Conservation (phyloP, 2,797 vertebrate genomes). For the Crenuchus spilurus region DNA sequence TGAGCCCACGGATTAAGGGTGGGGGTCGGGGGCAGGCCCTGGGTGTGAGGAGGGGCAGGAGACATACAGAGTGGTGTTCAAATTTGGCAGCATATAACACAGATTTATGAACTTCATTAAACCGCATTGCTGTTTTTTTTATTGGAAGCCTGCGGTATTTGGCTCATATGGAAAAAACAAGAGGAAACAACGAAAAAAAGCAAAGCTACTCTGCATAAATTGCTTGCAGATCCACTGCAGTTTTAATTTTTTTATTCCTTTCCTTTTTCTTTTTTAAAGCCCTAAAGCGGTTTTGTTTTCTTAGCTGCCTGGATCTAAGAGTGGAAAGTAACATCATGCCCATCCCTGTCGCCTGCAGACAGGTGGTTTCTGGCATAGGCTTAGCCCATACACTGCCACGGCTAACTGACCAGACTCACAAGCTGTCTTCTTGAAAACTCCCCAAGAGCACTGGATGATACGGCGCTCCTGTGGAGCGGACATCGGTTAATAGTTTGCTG, state of each 20-base stretch:
- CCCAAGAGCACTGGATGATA: conserved; percentile 66
- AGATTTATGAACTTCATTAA: conserved; percentile 83
- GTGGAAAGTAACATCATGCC: conserved; percentile 55
- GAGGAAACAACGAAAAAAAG: conserved; percentile 32
- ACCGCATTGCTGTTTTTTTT: conserved; percentile 76
- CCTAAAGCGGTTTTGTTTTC: conserved; percentile 45
- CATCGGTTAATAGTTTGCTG: conserved; percentile 72
- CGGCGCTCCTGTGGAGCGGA: conserved; percentile 64
- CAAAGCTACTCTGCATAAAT: conserved; percentile 67
- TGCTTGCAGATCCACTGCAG: conserved; percentile 65
- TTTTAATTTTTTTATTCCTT: conserved; percentile 49
- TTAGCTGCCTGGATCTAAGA: conserved; percentile 49
- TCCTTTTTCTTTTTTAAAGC: neutral
- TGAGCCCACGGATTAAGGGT: conserved; percentile 67
- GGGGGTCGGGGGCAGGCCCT: neutral
- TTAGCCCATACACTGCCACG: conserved; percentile 35
- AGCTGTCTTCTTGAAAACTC: conserved; percentile 75
- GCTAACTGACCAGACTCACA: conserved; percentile 69
- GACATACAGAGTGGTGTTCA: conserved; percentile 55
- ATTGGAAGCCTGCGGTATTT: conserved; percentile 75
- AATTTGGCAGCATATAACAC: conserved; percentile 77
- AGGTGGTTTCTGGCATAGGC: conserved; percentile 71
- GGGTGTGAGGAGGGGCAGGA: conserved; percentile 54
- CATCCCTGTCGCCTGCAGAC: conserved; percentile 66
- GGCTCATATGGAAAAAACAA: conserved; percentile 64